Conservation (phyloP, 2,113 vertebrate species). For the Plecturocebus donacophilus region DNA sequence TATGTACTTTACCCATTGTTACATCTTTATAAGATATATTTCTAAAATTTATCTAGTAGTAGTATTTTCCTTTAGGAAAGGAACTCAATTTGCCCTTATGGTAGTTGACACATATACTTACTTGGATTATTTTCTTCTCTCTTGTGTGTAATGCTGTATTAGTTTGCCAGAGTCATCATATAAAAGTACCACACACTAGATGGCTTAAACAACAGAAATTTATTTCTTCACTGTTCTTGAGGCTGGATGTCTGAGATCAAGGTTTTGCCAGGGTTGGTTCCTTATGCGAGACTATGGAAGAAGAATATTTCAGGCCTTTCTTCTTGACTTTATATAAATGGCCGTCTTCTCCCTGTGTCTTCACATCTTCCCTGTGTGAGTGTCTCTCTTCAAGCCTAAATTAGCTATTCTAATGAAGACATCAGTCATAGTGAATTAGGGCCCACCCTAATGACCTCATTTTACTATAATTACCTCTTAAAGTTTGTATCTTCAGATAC, state of each 20-base stretch:
- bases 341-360: not conserved
- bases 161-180: not conserved
- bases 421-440: not conserved
- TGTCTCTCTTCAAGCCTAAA: not conserved
- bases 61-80: not conserved
- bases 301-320: not conserved
- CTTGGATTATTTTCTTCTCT: not conserved
- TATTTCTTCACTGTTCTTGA: not conserved
- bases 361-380: not conserved
- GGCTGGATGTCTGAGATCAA: not conserved
- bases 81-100: not conserved
- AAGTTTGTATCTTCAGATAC: not conserved
- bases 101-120: not conserved
- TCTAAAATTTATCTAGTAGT: not conserved
- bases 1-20: not conserved
- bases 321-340: not conserved
- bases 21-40: not conserved
- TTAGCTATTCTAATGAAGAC: not conserved
- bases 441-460: rapidly evolving
- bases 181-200: not conserved
- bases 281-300: not conserved
- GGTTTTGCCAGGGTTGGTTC: not conserved
- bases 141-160: not conserved
- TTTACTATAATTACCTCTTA: not conserved
- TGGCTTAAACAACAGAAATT: not conserved